Evolutionary conservation across 2,797 vertebrate genomes (phyloP).

Genomic region (Pseudochirops cupreus): DNA sequence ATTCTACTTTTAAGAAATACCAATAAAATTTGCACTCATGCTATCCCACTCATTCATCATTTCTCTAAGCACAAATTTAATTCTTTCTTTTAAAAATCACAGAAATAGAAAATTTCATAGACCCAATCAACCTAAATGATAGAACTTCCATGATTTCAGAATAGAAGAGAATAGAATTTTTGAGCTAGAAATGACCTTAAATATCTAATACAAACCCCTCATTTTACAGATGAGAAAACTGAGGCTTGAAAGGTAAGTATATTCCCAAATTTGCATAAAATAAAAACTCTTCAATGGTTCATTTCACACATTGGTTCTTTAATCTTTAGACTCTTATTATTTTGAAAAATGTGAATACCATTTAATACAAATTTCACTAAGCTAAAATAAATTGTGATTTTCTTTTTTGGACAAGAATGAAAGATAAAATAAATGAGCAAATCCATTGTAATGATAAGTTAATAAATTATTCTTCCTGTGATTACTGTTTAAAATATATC

Average conservation of each 20-base stretch:
- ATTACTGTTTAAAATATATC: slow-evolving; percentile 16
- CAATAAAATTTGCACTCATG: slow-evolving; percentile 45
- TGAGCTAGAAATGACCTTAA: not conserved
- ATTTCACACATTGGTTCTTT: slow-evolving; percentile 27
- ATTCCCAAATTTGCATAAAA: not conserved
- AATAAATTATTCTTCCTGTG: slow-evolving; percentile 54
- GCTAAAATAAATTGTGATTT: slow-evolving; percentile 63
- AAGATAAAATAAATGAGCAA: slow-evolving; percentile 57
- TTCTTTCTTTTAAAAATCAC: slow-evolving; percentile 47
- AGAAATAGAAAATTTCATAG: not conserved
- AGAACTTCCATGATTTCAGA: slow-evolving; percentile 12
- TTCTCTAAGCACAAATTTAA: slow-evolving; percentile 65
- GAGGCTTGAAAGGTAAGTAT: not conserved
- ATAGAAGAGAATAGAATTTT: slow-evolving; percentile 43
- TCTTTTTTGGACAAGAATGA: not conserved
- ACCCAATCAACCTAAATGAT: slow-evolving; percentile 17
- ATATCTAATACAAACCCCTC: not conserved
- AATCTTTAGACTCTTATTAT: slow-evolving; percentile 20
- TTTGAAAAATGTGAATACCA: slow-evolving; percentile 42
- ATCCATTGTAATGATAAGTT: slow-evolving; percentile 61
- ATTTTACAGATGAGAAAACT: slow-evolving; percentile 3
- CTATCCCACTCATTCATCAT: not conserved
- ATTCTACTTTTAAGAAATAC: slow-evolving; percentile 36
- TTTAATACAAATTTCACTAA: slow-evolving; percentile 66
- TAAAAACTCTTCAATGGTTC: slow-evolving; percentile 39